Base-by-base conservation (phyloP, 2,888 invertebrate genomes). In the Erpobdella octoculata region DNA sequence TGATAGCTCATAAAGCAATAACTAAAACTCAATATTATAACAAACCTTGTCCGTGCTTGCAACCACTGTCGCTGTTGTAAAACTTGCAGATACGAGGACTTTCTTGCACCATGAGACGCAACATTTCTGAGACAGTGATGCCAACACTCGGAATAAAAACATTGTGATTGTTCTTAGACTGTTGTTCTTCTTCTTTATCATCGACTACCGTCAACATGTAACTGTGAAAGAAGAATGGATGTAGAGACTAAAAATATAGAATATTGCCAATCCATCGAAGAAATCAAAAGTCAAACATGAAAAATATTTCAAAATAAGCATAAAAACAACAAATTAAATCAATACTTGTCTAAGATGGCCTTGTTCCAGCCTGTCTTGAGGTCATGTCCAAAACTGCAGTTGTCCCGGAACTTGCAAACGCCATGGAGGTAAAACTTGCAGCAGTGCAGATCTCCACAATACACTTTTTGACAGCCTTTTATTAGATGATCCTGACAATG, bases 81-180 rank as follows among this genome's bases (percentile, higher is more conserved):
- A 72, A 75, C 36, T 66, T 53, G 59, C 75, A 75, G 21, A 72
- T 58, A 25, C 25, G n/a, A 2, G 70, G 75, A 72, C n/a, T 68
- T n/a, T 48, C 69, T 48, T 68, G 31, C 31, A 28, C 25, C 38
- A 68, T 33, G 18, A 72, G 35, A 9, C 41, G 53, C 21, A 35
- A 28, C 25, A 62, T 33, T 28, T 62, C 62, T 9, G 21, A 35
- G 15, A 61, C 58, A 18, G 38, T 12, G 46, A 37, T 46, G 36
- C 36, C 46, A n/a, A n/a, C n/a, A n/a, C n/a, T n/a, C n/a, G n/a
- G n/a, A n/a, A n/a, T n/a, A n/a, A n/a, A n/a, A n/a, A n/a, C n/a
- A n/a, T n/a, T n/a, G n/a, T n/a, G n/a, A n/a, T n/a, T n/a, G n/a
- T n/a, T n/a, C n/a, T n/a, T n/a, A n/a, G n/a, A n/a, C n/a, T n/a